A percentile compares a stretch with the other conserved stretches of the same genome.
phyloP scores from a whole-genome alignment of 2,797 vertebrate genomes.

The Balearica regulorum region DNA sequence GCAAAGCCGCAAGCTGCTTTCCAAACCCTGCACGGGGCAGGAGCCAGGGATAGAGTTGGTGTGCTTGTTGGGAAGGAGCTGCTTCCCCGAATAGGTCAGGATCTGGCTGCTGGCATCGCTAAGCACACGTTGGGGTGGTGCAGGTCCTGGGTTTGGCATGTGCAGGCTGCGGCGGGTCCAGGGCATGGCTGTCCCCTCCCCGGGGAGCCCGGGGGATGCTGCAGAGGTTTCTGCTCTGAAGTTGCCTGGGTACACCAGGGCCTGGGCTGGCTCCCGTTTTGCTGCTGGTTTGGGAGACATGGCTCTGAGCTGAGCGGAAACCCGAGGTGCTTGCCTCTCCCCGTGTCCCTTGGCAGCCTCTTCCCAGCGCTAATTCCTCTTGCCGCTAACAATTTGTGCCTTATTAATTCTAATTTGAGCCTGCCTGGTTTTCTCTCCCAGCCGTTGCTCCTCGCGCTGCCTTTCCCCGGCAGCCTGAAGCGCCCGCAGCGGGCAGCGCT shows the following conservation, averaged over 20 bases:
- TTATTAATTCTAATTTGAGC: not conserved
- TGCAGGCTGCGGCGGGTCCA: not conserved
- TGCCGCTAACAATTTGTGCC: not conserved
- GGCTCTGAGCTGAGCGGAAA: not conserved
- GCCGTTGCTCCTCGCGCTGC: not conserved
- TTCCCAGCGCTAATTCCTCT: not conserved
- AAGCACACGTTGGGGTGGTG: rapidly evolving
- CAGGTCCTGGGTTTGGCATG: not conserved
- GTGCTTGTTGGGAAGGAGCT: not conserved
- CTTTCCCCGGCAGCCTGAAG: not conserved
- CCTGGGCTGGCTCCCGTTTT: not conserved
- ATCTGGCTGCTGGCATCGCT: not conserved
- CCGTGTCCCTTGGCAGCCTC: slow-evolving; percentile 7
- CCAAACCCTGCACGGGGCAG: not conserved
- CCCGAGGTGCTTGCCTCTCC: not conserved
- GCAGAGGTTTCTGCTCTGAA: not conserved
- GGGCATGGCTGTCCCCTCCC: not conserved
- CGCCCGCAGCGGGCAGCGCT: not conserved
- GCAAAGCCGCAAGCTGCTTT: not conserved
- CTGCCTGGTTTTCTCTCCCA: not conserved
- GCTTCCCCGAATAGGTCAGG: not conserved
- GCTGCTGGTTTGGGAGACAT: not conserved
- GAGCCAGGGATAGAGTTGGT: not conserved
- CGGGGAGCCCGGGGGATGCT: not conserved
- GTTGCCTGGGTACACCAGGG: not conserved